A percentile compares a stretch with the other conserved stretches of the same genome.
Conservation (phyloP, 1,140 invertebrate species). For the Ptiloglossa arizonensis region DNA sequence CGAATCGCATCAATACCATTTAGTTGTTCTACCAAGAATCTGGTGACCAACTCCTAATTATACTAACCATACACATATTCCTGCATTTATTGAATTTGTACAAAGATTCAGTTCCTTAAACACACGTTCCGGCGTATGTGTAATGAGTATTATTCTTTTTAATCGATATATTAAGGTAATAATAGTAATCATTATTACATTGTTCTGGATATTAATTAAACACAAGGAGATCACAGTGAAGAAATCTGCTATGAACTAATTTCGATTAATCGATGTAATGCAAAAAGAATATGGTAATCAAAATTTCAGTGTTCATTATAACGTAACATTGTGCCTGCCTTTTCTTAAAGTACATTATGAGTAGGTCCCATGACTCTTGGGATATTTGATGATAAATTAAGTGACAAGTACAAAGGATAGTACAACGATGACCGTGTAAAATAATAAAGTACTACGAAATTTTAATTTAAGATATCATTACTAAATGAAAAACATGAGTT, state of each 20-base stretch:
- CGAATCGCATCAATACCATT: constrained; percentile 35
- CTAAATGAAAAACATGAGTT: constrained; percentile 64
- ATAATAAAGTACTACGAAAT: constrained; percentile 62
- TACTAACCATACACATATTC: constrained; percentile 52
- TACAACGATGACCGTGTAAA: constrained; percentile 54
- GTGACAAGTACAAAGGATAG: constrained; percentile 58
- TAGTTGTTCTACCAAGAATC: constrained; percentile 61
- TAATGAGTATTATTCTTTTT: constrained; percentile 55
- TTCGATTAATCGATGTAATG: constrained; percentile 15
- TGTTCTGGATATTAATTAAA: constrained; percentile 29
- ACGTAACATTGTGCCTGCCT: constrained; percentile 42
- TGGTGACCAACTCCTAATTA: constrained; percentile 63
- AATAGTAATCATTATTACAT: constrained; percentile 25
- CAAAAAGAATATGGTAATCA: constrained; percentile 19
- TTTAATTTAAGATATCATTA: constrained; percentile 70
- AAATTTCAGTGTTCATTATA: constrained; percentile 23
- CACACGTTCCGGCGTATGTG: constrained; percentile 28
- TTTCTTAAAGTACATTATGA: constrained; percentile 56
- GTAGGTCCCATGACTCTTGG: constrained; percentile 64
- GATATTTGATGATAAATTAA: constrained; percentile 61
- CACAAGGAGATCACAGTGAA: constrained; percentile 40
- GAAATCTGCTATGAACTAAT: constrained; percentile 30
- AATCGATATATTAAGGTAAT: constrained; percentile 30
- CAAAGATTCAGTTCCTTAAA: constrained; percentile 39
- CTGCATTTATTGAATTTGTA: constrained; percentile 47